phyloP scores from a whole-genome alignment of 1,140 invertebrate genomes.

The Dryas iulia region DNA sequence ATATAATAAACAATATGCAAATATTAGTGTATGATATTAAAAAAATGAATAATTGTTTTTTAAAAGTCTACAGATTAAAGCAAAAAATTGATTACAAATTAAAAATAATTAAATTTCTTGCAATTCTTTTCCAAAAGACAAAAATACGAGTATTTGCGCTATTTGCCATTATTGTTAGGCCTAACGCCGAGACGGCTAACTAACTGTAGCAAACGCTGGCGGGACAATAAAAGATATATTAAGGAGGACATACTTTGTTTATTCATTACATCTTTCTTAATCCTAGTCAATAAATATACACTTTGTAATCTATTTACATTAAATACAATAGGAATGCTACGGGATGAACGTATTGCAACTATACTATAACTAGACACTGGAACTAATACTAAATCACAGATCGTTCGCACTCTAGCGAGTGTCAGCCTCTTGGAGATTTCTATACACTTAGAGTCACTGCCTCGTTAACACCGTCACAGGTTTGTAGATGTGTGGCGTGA shows the following conservation, averaged over 20 bases:
- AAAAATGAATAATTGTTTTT: too few relatives aligned
- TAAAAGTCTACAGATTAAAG: too few relatives aligned
- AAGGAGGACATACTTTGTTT: conserved; percentile 57
- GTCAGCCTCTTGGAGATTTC: conserved; percentile 44
- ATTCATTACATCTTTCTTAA: conserved; percentile 63
- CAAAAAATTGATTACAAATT: too few relatives aligned
- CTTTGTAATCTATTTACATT: conserved; percentile 70
- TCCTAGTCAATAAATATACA: conserved; percentile 72
- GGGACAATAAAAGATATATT: conserved; percentile 37
- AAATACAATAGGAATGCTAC: conserved; percentile 63
- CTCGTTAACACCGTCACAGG: conserved; percentile 66
- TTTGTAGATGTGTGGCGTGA: conserved; percentile 70
- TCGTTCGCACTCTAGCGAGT: conserved; percentile 33
- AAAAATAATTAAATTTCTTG: conserved; percentile 1
- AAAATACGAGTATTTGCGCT: too few relatives aligned
- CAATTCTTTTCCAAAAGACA: too few relatives aligned
- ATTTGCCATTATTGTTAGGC: neutral
- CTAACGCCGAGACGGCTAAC: neutral
- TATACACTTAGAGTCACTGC: conserved; percentile 44
- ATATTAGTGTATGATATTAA: too few relatives aligned
- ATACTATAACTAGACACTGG: conserved; percentile 44
- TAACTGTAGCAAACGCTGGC: neutral
- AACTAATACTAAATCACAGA: conserved; percentile 56
- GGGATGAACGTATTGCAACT: conserved; percentile 25
- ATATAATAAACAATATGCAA: too few relatives aligned